Evolutionary conservation across 1,140 invertebrate genomes (phyloP), one percentile per base, ranked within the genome.

Genomic region (Babylonia areolata): DNA sequence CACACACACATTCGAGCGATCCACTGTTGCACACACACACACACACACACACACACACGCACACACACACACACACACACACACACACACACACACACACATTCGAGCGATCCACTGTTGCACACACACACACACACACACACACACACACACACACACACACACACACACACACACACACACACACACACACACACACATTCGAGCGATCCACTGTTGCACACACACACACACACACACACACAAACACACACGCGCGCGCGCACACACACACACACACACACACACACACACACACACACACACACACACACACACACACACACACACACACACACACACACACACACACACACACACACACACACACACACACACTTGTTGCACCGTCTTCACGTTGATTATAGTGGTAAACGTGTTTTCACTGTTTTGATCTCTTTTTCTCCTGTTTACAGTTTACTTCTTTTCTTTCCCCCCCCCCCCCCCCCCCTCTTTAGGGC

Each of bases 91-190:
- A 71, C 69, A 71, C n/a, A n/a, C n/a, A n/a, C n/a, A n/a, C n/a
- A n/a, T n/a, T n/a, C n/a, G n/a, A n/a, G n/a, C n/a, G n/a, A n/a
- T n/a, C n/a, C n/a, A n/a, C n/a, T n/a, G n/a, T n/a, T n/a, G n/a
- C n/a, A n/a, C n/a, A n/a, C n/a, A n/a, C 69, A 71, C 69, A 71
- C 69, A 71, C 69, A 71, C 69, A 71, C 69, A 71, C 69, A 71
- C 69, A 71, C 69, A 71, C 69, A 71, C 69, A 71, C 69, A 71
- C 69, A 71, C 69, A 71, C 69, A 71, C 69, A 71, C 69, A 71
- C 69, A 71, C 69, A 71, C 28, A 71, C 69, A 71, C 69, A 71
- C 69, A 71, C 69, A 71, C 69, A 71, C 28, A 71, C 23, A 71
- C 23, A 71, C 23, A 28, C 23, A 33, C 69, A 33, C 23, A 28